Evolutionary conservation across 2,888 invertebrate species (phyloP).

Genomic region (Tinea trinotella): DNA sequence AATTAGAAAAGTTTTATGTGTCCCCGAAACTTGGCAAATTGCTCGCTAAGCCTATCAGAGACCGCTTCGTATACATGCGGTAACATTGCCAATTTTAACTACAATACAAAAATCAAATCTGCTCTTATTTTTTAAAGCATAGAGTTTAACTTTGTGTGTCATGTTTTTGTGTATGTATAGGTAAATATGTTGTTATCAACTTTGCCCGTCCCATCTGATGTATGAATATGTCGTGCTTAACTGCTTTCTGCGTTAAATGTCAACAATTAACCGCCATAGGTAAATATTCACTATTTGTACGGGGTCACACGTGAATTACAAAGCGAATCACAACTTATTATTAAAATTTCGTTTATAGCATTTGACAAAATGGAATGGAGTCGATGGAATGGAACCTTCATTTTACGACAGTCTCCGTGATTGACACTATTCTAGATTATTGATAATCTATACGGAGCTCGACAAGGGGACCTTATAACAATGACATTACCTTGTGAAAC

Average conservation of each 20-base stretch:
- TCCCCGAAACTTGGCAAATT: constrained; percentile 35
- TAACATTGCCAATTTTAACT: not conserved
- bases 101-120: not conserved
- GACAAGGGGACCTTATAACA: too few relatives aligned
- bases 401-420: too few relatives aligned
- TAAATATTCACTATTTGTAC: too few relatives aligned
- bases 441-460: too few relatives aligned
- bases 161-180: not conserved
- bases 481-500: too few relatives aligned
- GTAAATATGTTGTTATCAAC: constrained; percentile 6
- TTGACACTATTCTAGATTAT: too few relatives aligned
- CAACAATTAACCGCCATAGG: not conserved
- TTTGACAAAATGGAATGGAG: too few relatives aligned
- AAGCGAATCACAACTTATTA: too few relatives aligned
- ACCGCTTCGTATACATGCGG: constrained; percentile 16
- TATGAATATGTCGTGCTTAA: constrained; percentile 16
- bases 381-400: too few relatives aligned
- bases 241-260: constrained; percentile 4
- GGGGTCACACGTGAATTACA: too few relatives aligned
- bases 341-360: too few relatives aligned
- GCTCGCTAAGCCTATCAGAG: constrained; percentile 24
- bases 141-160: not conserved
- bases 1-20: constrained; percentile 51
- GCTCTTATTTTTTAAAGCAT: not conserved
- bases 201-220: constrained; percentile 11